These are phyloP conservation scores for Nemoura dubitans DNA, from an alignment of 2,888 invertebrate species.

Conservation along the genomic window DNA sequence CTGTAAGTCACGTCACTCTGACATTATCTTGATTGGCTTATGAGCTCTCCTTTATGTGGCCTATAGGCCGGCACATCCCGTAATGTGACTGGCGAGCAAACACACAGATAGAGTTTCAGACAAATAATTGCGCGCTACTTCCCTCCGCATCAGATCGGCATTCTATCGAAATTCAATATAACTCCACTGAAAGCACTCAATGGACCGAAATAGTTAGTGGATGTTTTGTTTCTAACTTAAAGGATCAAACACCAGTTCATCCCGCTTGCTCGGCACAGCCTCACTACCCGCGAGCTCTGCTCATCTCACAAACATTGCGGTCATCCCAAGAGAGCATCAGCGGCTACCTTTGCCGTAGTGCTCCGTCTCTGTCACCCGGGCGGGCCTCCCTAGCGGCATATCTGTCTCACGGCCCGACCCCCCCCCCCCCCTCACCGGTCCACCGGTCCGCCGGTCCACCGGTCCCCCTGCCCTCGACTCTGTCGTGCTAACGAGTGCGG, in stretches of 20 bases:
- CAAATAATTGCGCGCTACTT: not conserved
- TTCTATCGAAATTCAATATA: conserved; percentile 40
- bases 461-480: not conserved
- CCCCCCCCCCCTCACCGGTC: conserved; percentile 22
- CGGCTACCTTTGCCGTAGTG: conserved; percentile 32
- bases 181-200: conserved; percentile 36
- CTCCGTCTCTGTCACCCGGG: conserved; percentile 43
- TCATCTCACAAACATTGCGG: conserved; percentile 34
- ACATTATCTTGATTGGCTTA: not conserved
- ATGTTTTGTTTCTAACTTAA: conserved; percentile 41
- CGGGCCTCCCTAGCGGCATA: conserved; percentile 13
- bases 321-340: conserved; percentile 44
- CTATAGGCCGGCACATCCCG: not conserved
- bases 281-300: conserved; percentile 49
- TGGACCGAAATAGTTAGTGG: conserved; percentile 39
- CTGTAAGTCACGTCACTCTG: conserved; percentile 27
- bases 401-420: conserved; percentile 3
- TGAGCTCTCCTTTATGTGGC: not conserved
- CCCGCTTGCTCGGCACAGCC: conserved; percentile 42
- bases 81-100: not conserved
- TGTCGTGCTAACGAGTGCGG: not conserved
- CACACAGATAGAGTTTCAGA: not conserved
- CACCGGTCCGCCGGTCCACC: too few relatives aligned
- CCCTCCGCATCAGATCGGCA: conserved; percentile 1
- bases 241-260: conserved; percentile 39